Base-by-base conservation (phyloP, 2,888 invertebrate species). In the Candidula unifasciata region DNA sequence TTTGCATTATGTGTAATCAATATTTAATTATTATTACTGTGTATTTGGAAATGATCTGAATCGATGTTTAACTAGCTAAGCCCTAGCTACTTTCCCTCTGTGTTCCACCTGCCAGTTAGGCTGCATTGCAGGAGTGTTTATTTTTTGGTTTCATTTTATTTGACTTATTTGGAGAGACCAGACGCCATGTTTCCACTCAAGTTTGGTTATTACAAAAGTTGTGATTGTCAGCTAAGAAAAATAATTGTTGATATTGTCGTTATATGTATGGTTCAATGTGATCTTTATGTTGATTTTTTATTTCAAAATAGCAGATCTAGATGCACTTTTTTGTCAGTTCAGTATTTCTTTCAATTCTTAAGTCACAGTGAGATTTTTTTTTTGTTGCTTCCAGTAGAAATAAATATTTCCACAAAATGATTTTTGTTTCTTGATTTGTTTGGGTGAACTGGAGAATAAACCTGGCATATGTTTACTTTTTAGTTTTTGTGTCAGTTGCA, bases 21-120 rank as follows among this genome's bases (percentile, higher is more conserved):
- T 37, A 8, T 37, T 71, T 35, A 37, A 71, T 71, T 37, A 37
- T 71, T 13, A 71, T 71, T 37, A 71, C 69, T 37, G 37, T 71
- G 8, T 71, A 5, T 37, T 1, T 37, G 69, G 37, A 71, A 71
- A 35, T 71, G 35, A 21, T 71, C 37, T 5, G 37, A 37, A 18
- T 71, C 37, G 10, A 37, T 71, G 69, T 71, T 24, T 35, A 44
- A 1, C 18, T 71, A 71, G 69, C 37, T 21, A 37, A 16, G 35
- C 69, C 35, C 18, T 3, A 24, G 18, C 8, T 71, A 16, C 35
- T 71, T 35, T 71, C 37, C 37, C 24, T n/a, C n/a, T 68, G 10
- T 68, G 35, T 71, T 24, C 35, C 35, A 35, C 35, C 35, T 71
- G 69, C 35, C 69, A 71, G 69, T 24, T 71, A 35, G 18, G 37